Percentiles rank a stretch among this genome's conserved stretches.
phyloP scores from a whole-genome alignment of 1,140 invertebrate species.

The Danaus melanippus region DNA sequence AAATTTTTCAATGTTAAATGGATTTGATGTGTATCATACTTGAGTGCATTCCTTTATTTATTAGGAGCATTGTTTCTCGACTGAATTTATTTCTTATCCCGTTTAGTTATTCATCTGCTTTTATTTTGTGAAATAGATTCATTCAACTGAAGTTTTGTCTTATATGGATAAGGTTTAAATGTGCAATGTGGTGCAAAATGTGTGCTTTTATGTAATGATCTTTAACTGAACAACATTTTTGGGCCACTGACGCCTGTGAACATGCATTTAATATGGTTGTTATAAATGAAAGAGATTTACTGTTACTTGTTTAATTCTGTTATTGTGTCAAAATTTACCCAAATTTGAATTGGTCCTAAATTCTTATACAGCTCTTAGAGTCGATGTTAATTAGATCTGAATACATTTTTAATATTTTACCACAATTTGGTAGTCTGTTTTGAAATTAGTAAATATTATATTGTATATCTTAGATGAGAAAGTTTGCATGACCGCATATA shows the following conservation, averaged over 20 bases:
- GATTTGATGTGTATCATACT: slow-evolving; percentile 49
- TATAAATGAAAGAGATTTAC: slow-evolving; percentile 65
- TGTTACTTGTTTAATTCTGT: slow-evolving; percentile 59
- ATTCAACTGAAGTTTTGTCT: slow-evolving; percentile 20
- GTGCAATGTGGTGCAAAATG: slow-evolving; percentile 36
- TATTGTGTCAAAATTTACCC: slow-evolving; percentile 39
- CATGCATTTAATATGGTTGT: slow-evolving; percentile 70
- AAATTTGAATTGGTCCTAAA: slow-evolving; percentile 38
- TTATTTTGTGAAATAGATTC: slow-evolving; percentile 32
- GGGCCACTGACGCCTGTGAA: slow-evolving; percentile 50
- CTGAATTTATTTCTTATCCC: slow-evolving; percentile 44
- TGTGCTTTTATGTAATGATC: slow-evolving; percentile 36
- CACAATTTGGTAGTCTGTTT: slow-evolving; percentile 16
- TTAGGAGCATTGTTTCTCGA: slow-evolving; percentile 47
- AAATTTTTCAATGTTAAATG: slow-evolving; percentile 13
- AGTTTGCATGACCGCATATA: slow-evolving; percentile 39
- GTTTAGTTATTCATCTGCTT: slow-evolving; percentile 8
- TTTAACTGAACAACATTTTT: slow-evolving; percentile 33
- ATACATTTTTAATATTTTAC: slow-evolving; percentile 16
- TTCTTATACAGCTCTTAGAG: slow-evolving; percentile 21
- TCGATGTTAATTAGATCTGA: slow-evolving; percentile 50
- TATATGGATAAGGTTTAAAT: slow-evolving; percentile 25
- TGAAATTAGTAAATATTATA: slow-evolving; percentile 24
- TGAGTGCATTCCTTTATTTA: slow-evolving; percentile 53
- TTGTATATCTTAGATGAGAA: slow-evolving; percentile 26